Evolutionary conservation across 2,113 vertebrate genomes (phyloP).

Genomic region (Oryzias curvinotus): DNA sequence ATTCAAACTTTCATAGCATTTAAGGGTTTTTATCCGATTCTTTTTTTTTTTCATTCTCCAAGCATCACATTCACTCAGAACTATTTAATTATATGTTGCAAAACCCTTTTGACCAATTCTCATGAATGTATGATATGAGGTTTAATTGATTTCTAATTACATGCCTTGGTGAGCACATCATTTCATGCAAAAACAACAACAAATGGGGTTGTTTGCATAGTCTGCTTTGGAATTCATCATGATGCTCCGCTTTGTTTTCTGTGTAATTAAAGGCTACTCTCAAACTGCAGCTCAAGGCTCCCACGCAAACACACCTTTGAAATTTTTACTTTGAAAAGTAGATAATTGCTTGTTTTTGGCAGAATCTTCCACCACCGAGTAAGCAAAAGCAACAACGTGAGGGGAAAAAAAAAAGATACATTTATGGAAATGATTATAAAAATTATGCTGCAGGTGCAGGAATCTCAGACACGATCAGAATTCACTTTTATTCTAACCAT

Average conservation of each 20-base stretch:
- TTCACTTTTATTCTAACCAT: too few species aligned
- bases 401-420: too few species aligned
- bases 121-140: slow-evolving; percentile 45
- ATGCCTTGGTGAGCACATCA: slow-evolving; percentile 33
- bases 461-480: too few species aligned
- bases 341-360: slow-evolving; percentile 33
- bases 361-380: slow-evolving; percentile 22
- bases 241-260: slow-evolving; percentile 46
- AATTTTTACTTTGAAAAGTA: slow-evolving; percentile 26
- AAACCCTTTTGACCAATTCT: slow-evolving; percentile 32
- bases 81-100: slow-evolving; percentile 16
- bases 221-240: slow-evolving; percentile 46
- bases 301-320: slow-evolving; percentile 39
- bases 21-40: too few species aligned
- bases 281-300: slow-evolving; percentile 23
- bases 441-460: too few species aligned
- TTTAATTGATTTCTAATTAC: slow-evolving; percentile 66
- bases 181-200: slow-evolving; percentile 43
- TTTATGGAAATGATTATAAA: too few species aligned
- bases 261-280: slow-evolving; percentile 54
- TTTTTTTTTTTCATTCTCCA: slow-evolving; percentile 6
- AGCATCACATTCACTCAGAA: slow-evolving; percentile 6
- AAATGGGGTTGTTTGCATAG: slow-evolving; percentile 47
- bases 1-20: too few species aligned
- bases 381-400: not conserved